Base-by-base conservation (phyloP, 2,113 vertebrate species). In the Dunckerocampus dactyliophorus region DNA sequence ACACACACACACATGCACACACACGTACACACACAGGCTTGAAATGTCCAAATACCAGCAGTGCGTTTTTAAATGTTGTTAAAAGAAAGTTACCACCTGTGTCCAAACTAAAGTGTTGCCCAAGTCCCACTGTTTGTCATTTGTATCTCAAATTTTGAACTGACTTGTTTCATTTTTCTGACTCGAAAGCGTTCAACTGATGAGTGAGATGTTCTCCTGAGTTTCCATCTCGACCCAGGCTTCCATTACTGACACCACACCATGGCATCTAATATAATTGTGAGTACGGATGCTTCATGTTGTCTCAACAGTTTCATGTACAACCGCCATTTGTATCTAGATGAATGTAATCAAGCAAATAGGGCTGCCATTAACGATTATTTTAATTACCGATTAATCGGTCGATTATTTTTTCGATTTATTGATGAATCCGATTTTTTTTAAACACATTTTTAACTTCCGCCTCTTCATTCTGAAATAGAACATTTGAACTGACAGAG, bases 261-360 rank as follows among this genome's bases (percentile, higher is more conserved):
- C 69, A 99, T 98, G 96, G 92, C 95, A 9, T 77, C 90, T 61
- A 92, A 92, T 67, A 97, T 99, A 73, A 94, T 93, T 82, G 95
- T 99, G 84, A 94, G 95, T 95, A 62, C 31, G 13, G 6, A 6
- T 4, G 3, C 19, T 48, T 37, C 14, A 50, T 24, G 8, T 17
- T 14, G 22, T 47, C 39, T 28, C 8, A 56, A 20, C 22, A 1
- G 4, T 13, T 21, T 39, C 8, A 22, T 45, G 19, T 19, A 12
- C 11, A 10, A 34, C 14, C 20, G 8, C 3, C 0, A 3, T 28
- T 37, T n/a, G 3, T 11, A 20, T 62, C 4, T 28, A 20, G 45
- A 0, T 21, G 7, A 50, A 46, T 0, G 45, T 1, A 14, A 15
- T n/a, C n/a, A n/a, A n/a, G n/a, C n/a, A n/a, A n/a, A n/a, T n/a